Evolutionary conservation across 1,140 invertebrate species (phyloP).

Genomic region (Chironomus striatipennis): DNA sequence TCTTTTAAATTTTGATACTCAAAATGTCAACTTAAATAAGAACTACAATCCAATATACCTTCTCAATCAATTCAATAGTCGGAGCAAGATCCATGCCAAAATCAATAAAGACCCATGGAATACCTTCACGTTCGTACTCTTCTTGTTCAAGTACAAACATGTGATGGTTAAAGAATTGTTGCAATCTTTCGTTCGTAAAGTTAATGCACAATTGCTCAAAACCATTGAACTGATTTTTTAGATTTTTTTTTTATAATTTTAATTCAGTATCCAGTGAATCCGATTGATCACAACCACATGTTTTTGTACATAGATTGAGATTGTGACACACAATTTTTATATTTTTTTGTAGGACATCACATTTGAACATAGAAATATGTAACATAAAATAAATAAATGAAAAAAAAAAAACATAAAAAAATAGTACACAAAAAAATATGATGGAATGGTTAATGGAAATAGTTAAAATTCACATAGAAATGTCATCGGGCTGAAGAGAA

Average conservation of each 20-base stretch:
- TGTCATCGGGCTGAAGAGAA: too few relatives aligned
- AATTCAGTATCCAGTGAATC: not conserved
- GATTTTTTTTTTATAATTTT: not conserved
- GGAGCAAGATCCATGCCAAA: conserved; percentile 89
- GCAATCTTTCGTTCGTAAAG: conserved; percentile 92
- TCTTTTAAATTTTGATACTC: too few relatives aligned
- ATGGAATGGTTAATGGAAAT: not conserved
- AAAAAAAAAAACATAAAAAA: not conserved
- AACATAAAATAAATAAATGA: not conserved
- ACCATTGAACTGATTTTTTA: conserved; percentile 66
- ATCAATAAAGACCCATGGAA: conserved; percentile 87
- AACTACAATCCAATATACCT: conserved; percentile 50
- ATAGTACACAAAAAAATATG: not conserved
- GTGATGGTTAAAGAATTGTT: conserved; percentile 95
- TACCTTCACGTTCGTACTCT: conserved; percentile 86
- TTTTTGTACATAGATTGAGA: not conserved
- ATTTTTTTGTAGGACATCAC: not conserved
- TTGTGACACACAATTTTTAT: not conserved
- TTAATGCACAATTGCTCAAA: conserved; percentile 97
- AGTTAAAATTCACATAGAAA: not conserved
- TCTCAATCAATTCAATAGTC: conserved; percentile 89
- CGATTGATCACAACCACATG: not conserved
- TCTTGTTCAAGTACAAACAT: conserved; percentile 97
- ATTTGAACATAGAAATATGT: not conserved
- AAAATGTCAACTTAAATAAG: too few relatives aligned